Base-by-base conservation (phyloP, 2,888 invertebrate genomes). In the Mythimna loreyi region DNA sequence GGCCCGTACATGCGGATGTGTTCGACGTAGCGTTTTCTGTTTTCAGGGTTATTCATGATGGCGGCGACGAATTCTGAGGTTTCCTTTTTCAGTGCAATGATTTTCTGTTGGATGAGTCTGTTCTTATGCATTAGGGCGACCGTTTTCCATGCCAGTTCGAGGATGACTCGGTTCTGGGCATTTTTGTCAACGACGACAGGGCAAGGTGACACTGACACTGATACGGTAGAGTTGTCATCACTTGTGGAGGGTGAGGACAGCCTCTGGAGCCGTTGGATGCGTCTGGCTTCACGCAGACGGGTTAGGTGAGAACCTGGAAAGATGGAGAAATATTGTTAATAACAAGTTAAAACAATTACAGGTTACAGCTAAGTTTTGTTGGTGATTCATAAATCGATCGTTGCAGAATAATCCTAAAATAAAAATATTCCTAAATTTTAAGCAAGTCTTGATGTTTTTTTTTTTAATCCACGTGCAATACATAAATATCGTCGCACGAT, bases 101-200 rank as follows among this genome's bases (percentile, higher is more conserved):
- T 93, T 81, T 97, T 96, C 72, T 96, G 95, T 82, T 97, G 97
- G 68, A 97, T 94, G 52, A 96, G 85, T 73, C 94, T 96, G 90
- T 97, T 97, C 75, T 96, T 96, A 73, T 96, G 96, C 93, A 97
- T 96, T 28, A 97, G 91, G 16, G 96, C 96, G 50, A 97, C 96
- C 0, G 97, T 97, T 85, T 96, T 96, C 89, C 97, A 94, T 6
- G 97, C 97, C 8, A 97, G 96, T 63, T 97, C 96, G 36, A 97
- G 90, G 52, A 97, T 95, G 11, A 96, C 96, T 70, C 94, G 93
- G 80, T 91, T 93, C 70, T 94, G 94, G 52, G 87, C 88, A 0
- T 65, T 75, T 64, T 93, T 93, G 81, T 94, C 89, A 13, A 91
- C 87, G 43, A 74, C 86, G 50, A 75, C 53, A 11, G 89, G 82